Evolutionary conservation across 2,888 invertebrate genomes (phyloP), one percentile per base, ranked within the genome.

Genomic region (Lepidonotus clava): DNA sequence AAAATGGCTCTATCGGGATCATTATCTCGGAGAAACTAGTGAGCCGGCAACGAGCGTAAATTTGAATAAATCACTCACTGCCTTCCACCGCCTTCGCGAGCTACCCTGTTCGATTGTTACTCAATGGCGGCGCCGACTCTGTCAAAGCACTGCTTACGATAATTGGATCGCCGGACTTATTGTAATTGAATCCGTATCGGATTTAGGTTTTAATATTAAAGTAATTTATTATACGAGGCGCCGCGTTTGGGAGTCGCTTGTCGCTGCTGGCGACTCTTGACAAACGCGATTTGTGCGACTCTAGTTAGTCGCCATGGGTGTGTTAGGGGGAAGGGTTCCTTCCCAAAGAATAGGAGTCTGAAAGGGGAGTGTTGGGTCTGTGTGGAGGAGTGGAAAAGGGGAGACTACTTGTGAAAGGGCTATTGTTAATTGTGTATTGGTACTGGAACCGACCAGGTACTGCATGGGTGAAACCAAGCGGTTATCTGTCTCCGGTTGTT

Each of bases 151-250:
- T 34, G 38, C 38, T 34, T 71, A 5, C 1, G 71, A 38, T 71
- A 71, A 71, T 71, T 71, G 71, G 71, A 71, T 71, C 14, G 8
- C 71, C 36, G 36, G 18, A 38, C 36, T 71, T 38, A 36, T 71
- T 36, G 71, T 71, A 34, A 71, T 71, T 71, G 38, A 71, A 71
- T 71, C 71, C 71, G 14, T 71, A 71, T 71, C 38, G 71, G 71
- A 38, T 36, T 71, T 71, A 71, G n/a, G 21, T 71, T 71, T 71
- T 71, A 36, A 71, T 71, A 71, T 71, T 71, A 71, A 0, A 34
- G 71, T 71, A 71, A 71, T 71, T 71, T 36, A 71, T 71, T 66
- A 66, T 66, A 66, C 32, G 34, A 28, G 66, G 8, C 8, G 46
- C 18, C 18, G 46, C 18, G 46, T 18, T 46, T 46, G 46, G 8